phyloP scores from a whole-genome alignment of 2,113 vertebrate genomes.

The Grallaria varia region DNA sequence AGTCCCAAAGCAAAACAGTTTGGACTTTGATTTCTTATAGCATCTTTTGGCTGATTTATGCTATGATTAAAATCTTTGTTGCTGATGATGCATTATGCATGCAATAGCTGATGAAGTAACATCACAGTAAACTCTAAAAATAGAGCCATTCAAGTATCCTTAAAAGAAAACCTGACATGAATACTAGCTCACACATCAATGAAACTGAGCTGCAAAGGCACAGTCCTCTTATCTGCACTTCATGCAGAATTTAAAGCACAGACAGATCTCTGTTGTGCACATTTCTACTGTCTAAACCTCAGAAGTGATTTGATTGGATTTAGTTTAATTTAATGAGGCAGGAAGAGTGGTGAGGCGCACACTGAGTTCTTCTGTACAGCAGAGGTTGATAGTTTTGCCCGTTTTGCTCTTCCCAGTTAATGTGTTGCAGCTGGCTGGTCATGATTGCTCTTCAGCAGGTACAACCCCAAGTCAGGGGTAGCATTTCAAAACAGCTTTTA shows the following conservation, averaged over 20 bases:
- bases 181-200: constrained; percentile 28
- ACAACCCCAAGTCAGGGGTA: not conserved
- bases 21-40: constrained; percentile 35
- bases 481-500: not conserved
- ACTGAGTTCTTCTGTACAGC: not conserved
- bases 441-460: not conserved
- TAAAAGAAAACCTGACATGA: constrained; percentile 54
- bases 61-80: constrained; percentile 32
- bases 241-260: constrained; percentile 1
- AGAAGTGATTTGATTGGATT: constrained; percentile 17
- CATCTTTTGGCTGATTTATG: constrained; percentile 28
- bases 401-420: not conserved
- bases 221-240: not conserved
- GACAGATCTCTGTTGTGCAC: not conserved
- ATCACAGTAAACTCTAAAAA: constrained; percentile 63
- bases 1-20: constrained; percentile 2
- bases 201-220: constrained; percentile 3
- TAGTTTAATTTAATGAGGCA: constrained; percentile 23
- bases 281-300: not conserved
- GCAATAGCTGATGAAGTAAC: constrained; percentile 51
- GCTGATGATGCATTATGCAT: constrained; percentile 58
- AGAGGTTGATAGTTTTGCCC: not conserved
- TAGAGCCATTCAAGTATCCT: constrained; percentile 50
- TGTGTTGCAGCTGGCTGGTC: not conserved
- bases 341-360: not conserved